These are phyloP conservation scores for Pachypsylla venusta DNA, from an alignment of 1,140 invertebrate genomes.

Conservation along the genomic window DNA sequence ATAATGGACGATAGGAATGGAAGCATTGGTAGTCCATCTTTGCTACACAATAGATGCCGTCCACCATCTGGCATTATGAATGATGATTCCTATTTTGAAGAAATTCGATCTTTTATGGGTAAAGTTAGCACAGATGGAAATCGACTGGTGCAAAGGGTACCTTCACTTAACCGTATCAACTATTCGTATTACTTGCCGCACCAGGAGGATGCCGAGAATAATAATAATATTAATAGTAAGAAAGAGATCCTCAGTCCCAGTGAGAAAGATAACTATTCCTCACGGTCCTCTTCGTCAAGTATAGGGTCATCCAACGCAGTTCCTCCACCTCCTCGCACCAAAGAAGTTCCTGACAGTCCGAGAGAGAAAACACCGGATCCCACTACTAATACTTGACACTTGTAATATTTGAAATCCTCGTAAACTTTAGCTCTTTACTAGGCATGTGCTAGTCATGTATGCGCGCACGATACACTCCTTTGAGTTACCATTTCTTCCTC, in stretches of 20 bases:
- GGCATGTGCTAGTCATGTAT: constrained; percentile 5
- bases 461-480: background rate
- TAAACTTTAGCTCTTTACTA: no score
- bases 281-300: constrained; percentile 22
- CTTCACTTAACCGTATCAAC: background rate
- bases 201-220: constrained; percentile 13
- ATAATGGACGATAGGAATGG: constrained; percentile 43
- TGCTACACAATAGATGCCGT: constrained; percentile 31
- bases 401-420: no score
- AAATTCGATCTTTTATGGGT: constrained; percentile 86
- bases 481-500: constrained; percentile 4
- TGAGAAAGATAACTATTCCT: constrained; percentile 23
- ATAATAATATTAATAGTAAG: constrained; percentile 14
- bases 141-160: constrained; percentile 22
- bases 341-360: constrained; percentile 5
- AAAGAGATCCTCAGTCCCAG: constrained; percentile 14
- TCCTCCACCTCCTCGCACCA: constrained; percentile 12
- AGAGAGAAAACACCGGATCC: constrained; percentile 6
- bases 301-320: constrained; percentile 18
- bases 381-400: background rate
- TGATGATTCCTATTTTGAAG: constrained; percentile 80
- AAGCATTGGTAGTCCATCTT: constrained; percentile 29
- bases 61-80: constrained; percentile 29
- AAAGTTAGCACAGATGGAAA: constrained; percentile 51
- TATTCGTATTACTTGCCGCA: constrained; percentile 10